Evolutionary conservation across 2,797 vertebrate genomes (phyloP), one percentile per base, ranked within the genome.

Genomic region (Gambusia yucatana): DNA sequence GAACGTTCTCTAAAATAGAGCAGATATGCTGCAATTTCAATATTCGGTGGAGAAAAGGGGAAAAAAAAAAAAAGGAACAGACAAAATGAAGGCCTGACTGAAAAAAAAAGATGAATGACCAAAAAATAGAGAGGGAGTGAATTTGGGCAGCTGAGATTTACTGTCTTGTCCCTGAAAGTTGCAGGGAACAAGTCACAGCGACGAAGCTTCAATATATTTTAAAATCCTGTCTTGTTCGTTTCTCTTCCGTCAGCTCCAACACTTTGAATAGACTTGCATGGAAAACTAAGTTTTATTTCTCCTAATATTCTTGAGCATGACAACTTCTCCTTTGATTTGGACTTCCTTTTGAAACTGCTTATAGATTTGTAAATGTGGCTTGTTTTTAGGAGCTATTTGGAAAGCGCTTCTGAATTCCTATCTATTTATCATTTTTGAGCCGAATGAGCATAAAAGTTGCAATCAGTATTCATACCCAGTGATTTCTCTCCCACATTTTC

Each of bases 151-250:
- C 57, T 72, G 77, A 91, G 89, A 94, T 93, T 93, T 90, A 91
- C 83, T 76, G 87, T 84, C 84, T 78, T 20, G 44, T 75, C 77
- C 88, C 82, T 92, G 88, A 93, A 90, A 80, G 81, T 87, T 83
- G 79, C 87, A 84, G 86, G 92, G 83, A 85, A 91, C 93, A 92
- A 92, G 79, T 93, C 89, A 91, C 76, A 55, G 65, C 78, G 82
- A 85, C 91, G 82, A 87, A 81, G 84, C 82, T 81, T 86, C 82
- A 25, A 91, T 92, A 90, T 90, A 92, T 93, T 90, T 82, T 86
- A 85, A 87, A 36, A 90, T 87, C 86, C 81, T 87, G 85, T 78
- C 78, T 84, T 25, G 55, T 81, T 75, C 75, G 70, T 88, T 86
- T 86, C 81, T 39, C 20, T 25, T 52, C 72, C 72, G 25, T 41